Evolutionary conservation across 2,797 vertebrate species (phyloP), one percentile per base, ranked within the genome.

Genomic region (Anisognathus igniventris): DNA sequence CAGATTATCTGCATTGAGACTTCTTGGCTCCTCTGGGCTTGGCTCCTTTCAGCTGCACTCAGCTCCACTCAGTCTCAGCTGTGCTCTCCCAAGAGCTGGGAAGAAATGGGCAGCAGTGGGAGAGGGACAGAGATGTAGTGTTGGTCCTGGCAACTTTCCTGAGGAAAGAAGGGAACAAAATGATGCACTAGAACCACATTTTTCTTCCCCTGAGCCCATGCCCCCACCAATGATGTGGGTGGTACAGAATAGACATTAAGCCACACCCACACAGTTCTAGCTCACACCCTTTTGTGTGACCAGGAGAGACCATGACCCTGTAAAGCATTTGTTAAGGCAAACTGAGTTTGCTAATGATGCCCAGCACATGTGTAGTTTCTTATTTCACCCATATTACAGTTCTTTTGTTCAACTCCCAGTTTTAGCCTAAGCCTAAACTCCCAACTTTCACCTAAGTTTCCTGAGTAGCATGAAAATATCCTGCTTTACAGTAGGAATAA

Each of bases 231-330:
- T 24, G 5, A 45, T 18, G 9, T 30, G 20, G 13, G 6, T 60
- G 30, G 16, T 21, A 24, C 3, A 39, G 33, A 33, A 47, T 4
- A 12, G 24, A n/a, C 33, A 30, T 16, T 20, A 20, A 60, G n/a
- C n/a, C 13, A 24, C 0, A 0, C 4, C 8, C 20, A 30, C n/a
- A 45, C 0, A 0, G 8, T 11, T 21, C 54, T 39, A 24, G 20
- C 10, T 13, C 20, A 1, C 10, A 17, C 3, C 2, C 7, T 17
- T 53, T 61, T 30, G 28, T 53, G 24, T 16, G 35, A 5, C 18
- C 18, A 45, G 37, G 23, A 28, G 23, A 39, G 12, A 65, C 27
- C 10, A 11, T 4, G 8, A 42, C 9, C 13, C 20, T n/a, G 4
- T 27, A 80, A 72, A 60, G 17, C 4, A 86, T 25, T 37, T 62